A percentile compares a stretch with the other conserved stretches of the same genome.
These are phyloP conservation scores for Philonicus albiceps DNA, from an alignment of 2,888 invertebrate species.

Conservation along the genomic window DNA sequence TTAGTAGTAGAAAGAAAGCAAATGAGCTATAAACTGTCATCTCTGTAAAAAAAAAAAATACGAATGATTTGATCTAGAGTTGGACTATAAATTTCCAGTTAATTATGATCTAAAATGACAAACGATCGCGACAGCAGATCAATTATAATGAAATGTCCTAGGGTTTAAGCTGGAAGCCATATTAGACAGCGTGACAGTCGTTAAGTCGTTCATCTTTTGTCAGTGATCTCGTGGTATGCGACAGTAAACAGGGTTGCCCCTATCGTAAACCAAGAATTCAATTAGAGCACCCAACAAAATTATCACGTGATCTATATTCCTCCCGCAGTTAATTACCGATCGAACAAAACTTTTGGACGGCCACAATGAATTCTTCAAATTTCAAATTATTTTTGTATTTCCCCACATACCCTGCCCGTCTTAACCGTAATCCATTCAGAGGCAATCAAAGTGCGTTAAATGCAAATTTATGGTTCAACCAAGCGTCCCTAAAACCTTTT, in stretches of 20 bases:
- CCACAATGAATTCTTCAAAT: neutral
- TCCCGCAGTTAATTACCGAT: neutral
- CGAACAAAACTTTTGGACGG: neutral
- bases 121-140: neutral
- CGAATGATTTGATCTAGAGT: neutral
- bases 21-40: neutral
- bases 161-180: neutral
- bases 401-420: neutral
- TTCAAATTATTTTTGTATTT: neutral
- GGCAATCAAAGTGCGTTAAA: conserved; percentile 23
- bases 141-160: neutral
- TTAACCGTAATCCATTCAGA: neutral
- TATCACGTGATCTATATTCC: neutral
- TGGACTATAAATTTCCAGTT: neutral
- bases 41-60: neutral
- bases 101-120: neutral
- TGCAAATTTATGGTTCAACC: conserved; percentile 36
- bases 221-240: neutral
- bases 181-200: neutral
- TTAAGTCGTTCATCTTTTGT: neutral
- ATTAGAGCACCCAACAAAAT: neutral
- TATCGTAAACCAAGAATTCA: neutral
- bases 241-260: neutral
- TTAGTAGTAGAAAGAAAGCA: neutral
- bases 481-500: conserved; percentile 33